Percentiles rank a stretch among this genome's conserved stretches.
phyloP scores from a whole-genome alignment of 2,888 invertebrate genomes.

The Parapristionchus giblindavisi region DNA sequence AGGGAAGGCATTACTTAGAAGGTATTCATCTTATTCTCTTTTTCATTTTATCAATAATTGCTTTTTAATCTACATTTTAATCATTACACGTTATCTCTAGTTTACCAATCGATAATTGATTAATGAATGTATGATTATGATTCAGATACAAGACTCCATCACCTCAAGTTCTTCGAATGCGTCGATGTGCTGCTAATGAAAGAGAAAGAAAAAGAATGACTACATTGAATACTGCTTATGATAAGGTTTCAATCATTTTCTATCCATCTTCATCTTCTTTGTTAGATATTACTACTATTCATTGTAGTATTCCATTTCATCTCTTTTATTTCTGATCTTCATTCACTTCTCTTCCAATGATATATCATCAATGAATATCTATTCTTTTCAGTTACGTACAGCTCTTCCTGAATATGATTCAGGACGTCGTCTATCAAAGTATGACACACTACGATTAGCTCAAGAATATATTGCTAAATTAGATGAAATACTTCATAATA shows the following conservation, averaged over 20 bases:
- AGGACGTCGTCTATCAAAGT: conserved; percentile 68
- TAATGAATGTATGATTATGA: conserved; percentile 46
- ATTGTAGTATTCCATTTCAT: not conserved
- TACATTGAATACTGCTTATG: conserved; percentile 67
- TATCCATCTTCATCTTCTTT: not conserved
- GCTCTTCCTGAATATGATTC: conserved; percentile 68
- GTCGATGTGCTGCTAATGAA: conserved; percentile 62
- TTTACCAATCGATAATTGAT: conserved; percentile 15
- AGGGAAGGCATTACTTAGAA: conserved; percentile 18
- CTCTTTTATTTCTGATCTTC: not conserved
- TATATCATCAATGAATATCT: too few species aligned
- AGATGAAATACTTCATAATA: conserved; percentile 51
- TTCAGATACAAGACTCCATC: conserved; percentile 68
- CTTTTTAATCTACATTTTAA: not conserved
- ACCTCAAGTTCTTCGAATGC: conserved; percentile 61
- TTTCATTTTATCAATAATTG: not conserved
- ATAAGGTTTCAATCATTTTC: conserved; percentile 52
- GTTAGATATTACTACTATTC: not conserved
- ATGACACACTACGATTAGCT: conserved; percentile 69
- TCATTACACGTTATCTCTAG: not conserved
- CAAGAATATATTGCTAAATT: conserved; percentile 66
- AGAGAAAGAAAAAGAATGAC: conserved; percentile 69
- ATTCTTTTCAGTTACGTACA: conserved; percentile 61
- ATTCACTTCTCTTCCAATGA: too few species aligned
- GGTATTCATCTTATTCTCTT: not conserved